Base-by-base conservation (phyloP, 2,113 vertebrate species). In the Cepphus grylle region DNA sequence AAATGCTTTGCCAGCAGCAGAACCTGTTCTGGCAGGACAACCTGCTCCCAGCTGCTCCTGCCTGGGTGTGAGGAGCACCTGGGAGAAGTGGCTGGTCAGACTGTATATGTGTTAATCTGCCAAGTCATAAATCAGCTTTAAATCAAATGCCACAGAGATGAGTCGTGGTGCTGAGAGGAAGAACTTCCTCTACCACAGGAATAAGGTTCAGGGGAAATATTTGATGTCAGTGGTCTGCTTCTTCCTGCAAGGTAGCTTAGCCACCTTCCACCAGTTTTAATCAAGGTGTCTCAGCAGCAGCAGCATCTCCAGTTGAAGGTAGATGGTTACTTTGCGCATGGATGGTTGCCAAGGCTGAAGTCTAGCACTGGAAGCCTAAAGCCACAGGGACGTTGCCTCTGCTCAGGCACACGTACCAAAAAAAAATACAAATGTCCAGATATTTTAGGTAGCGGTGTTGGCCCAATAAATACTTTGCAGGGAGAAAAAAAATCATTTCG, bases 251-350 rank as follows among this genome's bases (percentile, higher is more conserved):
- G 21, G 34, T 8, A 80, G 20, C 6, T 76, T 63, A 72, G 26
- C 40, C 25, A 15, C 7, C 15, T 55, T 79, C n/a, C 26, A 42
- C 6, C 27, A 80, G 71, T 65, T 81, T 83, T 61, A 62, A 73
- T 69, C 63, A 12, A 43, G n/a, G 30, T 43, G 15, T 61, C 62
- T 50, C 49, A 59, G 47, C 40, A 82, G 47, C 66, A 73, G 30
- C 29, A 67, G 8, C 42, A 47, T 55, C 45, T 73, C 43, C 47
- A 56, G 43, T 4, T 47, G 65, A 81, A 89, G 55, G 55, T 8
- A 38, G 19, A 5, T 13, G 11, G 7, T 19, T 25, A 1, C 8
- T 49, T 21, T 49, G 34, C 38, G 49, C 2, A 0, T 36, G 25
- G 43, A 42, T 63, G 70, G 29, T 30, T 69, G 15, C 47, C 3